phyloP scores from a whole-genome alignment of 2,113 vertebrate species.

The Paedocypris sp. region DNA sequence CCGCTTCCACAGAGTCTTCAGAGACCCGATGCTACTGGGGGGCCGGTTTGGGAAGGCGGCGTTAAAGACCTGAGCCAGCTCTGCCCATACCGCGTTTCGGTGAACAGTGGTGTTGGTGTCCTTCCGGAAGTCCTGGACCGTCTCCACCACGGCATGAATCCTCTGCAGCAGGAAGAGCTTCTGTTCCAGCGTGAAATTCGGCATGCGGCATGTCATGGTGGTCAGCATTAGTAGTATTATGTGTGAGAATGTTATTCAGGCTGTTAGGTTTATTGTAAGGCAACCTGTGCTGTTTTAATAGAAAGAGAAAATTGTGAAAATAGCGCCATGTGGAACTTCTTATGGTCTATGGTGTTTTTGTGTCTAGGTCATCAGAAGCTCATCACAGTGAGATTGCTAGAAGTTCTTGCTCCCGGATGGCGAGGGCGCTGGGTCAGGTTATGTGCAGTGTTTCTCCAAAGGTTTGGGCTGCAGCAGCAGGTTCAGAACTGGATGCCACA shows the following conservation, averaged over 20 bases:
- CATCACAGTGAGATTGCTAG: not conserved
- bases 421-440: slow-evolving; percentile 2
- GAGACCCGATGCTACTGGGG: slow-evolving; percentile 37
- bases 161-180: slow-evolving; percentile 42
- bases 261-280: not conserved
- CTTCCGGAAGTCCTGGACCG: slow-evolving; percentile 43
- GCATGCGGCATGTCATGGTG: slow-evolving; percentile 41
- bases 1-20: slow-evolving; percentile 42
- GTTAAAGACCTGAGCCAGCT: slow-evolving; percentile 38
- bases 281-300: not conserved
- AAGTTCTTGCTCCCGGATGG: not conserved
- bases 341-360: too few species aligned
- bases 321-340: too few species aligned
- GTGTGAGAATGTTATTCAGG: not conserved
- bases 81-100: slow-evolving; percentile 41
- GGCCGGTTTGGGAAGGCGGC: slow-evolving; percentile 40
- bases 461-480: not conserved
- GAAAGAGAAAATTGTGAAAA: not conserved
- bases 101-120: slow-evolving; percentile 44
- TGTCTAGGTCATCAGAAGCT: too few species aligned
- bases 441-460: not conserved
- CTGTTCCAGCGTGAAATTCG: slow-evolving; percentile 43
- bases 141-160: slow-evolving; percentile 42
- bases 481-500: slow-evolving; percentile 4
- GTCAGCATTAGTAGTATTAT: slow-evolving; percentile 13